Percentiles rank a stretch among this genome's conserved stretches.
Conservation (phyloP, 1,140 invertebrate species). For the Caenorhabditis tropicalis region DNA sequence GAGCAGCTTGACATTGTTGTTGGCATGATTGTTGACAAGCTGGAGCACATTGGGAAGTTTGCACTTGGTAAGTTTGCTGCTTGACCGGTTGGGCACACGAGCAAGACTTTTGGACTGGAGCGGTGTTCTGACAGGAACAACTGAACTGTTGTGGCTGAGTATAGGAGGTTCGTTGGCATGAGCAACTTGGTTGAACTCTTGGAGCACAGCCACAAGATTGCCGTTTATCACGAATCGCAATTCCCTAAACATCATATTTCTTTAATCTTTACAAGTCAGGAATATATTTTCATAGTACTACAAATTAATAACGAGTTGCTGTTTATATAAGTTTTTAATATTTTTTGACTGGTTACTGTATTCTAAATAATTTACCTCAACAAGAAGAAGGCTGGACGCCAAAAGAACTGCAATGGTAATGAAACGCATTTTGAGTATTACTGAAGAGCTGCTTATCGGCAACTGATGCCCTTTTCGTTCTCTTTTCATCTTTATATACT, state of each 20-base stretch:
- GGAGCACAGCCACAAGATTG: slow-evolving; percentile 33
- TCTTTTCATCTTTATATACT: background rate
- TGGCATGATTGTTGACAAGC: slow-evolving; percentile 47
- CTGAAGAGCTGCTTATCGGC: background rate
- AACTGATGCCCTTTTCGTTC: background rate
- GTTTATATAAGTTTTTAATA: no score
- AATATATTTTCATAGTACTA: no score
- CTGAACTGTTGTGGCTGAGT: slow-evolving; percentile 14
- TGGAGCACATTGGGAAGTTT: slow-evolving; percentile 52
- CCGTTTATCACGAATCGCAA: background rate
- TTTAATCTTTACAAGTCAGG: no score
- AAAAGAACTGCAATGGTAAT: slow-evolving; percentile 8
- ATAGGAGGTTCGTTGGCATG: slow-evolving; percentile 3
- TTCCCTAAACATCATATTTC: background rate
- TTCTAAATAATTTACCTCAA: no score
- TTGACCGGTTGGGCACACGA: slow-evolving; percentile 4
- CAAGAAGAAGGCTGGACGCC: background rate
- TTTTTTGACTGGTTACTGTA: no score
- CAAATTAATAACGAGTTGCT: no score
- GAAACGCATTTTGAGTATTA: slow-evolving; percentile 6
- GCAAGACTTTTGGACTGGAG: slow-evolving; percentile 23
- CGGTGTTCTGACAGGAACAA: slow-evolving; percentile 31
- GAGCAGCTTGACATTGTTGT: slow-evolving; percentile 46
- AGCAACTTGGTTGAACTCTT: slow-evolving; percentile 30
- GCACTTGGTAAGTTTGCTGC: slow-evolving; percentile 24